These are phyloP conservation scores for Brachyptera risi DNA, from an alignment of 2,888 invertebrate species.

Conservation along the genomic window DNA sequence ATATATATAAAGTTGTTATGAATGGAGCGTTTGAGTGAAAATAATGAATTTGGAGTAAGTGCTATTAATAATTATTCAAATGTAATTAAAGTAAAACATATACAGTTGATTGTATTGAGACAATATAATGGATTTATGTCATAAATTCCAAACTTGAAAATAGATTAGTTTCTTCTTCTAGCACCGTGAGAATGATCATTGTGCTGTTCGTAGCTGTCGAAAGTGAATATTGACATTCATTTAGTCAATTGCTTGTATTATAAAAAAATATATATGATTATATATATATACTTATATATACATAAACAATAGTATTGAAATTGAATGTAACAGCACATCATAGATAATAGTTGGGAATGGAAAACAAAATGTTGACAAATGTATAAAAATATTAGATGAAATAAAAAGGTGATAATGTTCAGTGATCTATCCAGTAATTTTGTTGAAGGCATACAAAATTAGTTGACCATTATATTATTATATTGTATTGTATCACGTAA, in stretches of 20 bases:
- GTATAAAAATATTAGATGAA: not conserved
- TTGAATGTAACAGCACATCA: slow-evolving; percentile 5
- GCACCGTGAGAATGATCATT: slow-evolving; percentile 1
- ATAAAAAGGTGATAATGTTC: slow-evolving; percentile 1
- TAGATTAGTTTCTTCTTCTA: not conserved
- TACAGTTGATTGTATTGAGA: slow-evolving; percentile 30
- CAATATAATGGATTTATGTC: slow-evolving; percentile 30
- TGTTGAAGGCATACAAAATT: not conserved
- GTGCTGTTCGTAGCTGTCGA: slow-evolving; percentile 1
- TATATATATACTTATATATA: too few relatives aligned
- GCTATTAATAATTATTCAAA: not conserved
- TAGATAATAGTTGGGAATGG: slow-evolving; percentile 1
- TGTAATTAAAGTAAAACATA: slow-evolving; percentile 19
- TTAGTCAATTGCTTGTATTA: slow-evolving; percentile 21
- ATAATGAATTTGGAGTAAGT: slow-evolving; percentile 19
- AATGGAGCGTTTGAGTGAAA: too few relatives aligned
- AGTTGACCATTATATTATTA: slow-evolving; percentile 1
- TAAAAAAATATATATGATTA: too few relatives aligned
- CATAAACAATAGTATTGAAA: too few relatives aligned
- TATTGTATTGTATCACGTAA: not conserved
- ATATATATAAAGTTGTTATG: too few relatives aligned
- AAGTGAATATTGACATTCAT: not conserved
- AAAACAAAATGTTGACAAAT: not conserved
- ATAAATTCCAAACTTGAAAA: slow-evolving; percentile 23
- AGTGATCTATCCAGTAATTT: too few relatives aligned